phyloP scores from a whole-genome alignment of 2,113 vertebrate genomes.

The Sterna hirundo region DNA sequence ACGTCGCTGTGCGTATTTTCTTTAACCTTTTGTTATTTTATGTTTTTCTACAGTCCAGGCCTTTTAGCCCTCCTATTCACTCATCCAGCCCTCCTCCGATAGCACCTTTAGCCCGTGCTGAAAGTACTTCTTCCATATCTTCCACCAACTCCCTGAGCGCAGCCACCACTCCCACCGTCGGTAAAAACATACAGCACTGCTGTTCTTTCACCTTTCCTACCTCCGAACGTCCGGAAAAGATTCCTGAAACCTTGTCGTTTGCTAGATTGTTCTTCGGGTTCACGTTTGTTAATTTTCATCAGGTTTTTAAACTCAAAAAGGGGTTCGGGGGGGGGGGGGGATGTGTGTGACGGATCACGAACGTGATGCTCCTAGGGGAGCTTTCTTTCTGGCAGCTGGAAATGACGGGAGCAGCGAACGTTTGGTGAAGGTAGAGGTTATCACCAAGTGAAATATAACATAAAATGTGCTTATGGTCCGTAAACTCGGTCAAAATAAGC shows the following conservation, averaged over 20 bases:
- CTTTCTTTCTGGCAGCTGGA: neutral
- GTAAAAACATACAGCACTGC: constrained; percentile 69
- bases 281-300: rapidly evolving
- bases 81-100: constrained; percentile 94
- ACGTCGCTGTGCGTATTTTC: neutral
- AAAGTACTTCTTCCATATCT: constrained; percentile 97
- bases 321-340: neutral
- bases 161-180: constrained; percentile 95
- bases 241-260: neutral
- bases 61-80: constrained; percentile 93
- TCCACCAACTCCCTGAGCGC: constrained; percentile 94
- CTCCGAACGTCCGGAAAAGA: rapidly evolving
- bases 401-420: neutral
- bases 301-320: neutral
- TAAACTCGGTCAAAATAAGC: neutral
- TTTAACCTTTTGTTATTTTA: constrained; percentile 57
- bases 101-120: constrained; percentile 93
- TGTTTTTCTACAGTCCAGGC: constrained; percentile 83
- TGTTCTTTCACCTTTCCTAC: constrained; percentile 20
- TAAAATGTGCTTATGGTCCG: neutral
- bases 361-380: neutral
- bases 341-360: rapidly evolving
- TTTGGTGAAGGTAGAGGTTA: neutral
- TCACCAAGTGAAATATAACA: neutral
- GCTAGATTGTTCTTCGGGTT: neutral